A percentile compares a stretch with the other conserved stretches of the same genome.
Evolutionary conservation across 1,140 invertebrate species (phyloP).

Genomic region (Palaemon carinicauda): DNA sequence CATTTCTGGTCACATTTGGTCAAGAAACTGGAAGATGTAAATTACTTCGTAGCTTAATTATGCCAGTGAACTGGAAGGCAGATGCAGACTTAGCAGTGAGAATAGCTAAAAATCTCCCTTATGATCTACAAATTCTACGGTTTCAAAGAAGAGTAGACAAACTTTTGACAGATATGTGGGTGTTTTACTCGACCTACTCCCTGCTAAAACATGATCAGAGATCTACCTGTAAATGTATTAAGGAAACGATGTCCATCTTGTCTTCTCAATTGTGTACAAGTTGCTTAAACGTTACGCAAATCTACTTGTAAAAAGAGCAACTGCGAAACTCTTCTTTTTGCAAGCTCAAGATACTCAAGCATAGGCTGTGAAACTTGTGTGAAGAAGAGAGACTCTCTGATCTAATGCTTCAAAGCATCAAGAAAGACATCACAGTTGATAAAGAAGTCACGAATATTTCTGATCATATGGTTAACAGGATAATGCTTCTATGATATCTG

Average conservation of each 20-base stretch:
- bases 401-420: conserved; percentile 6
- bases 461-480: too few relatives aligned
- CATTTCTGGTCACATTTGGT: conserved; percentile 2
- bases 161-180: too few relatives aligned
- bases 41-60: not conserved
- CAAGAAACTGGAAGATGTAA: not conserved
- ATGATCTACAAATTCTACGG: not conserved
- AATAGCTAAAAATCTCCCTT: not conserved
- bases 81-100: not conserved
- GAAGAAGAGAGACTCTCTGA: not conserved
- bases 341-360: not conserved
- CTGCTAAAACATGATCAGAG: too few relatives aligned
- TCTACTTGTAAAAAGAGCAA: not conserved
- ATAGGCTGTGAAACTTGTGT: conserved; percentile 3
- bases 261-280: not conserved
- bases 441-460: too few relatives aligned
- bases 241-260: not conserved
- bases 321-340: not conserved
- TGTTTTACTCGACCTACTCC: too few relatives aligned
- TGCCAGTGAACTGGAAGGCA: conserved; percentile 6
- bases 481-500: too few relatives aligned
- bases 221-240: not conserved
- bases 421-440: not conserved
- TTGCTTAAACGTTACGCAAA: conserved; percentile 1
- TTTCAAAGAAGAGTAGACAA: not conserved